These are phyloP conservation scores for Aurelia coerulea DNA, from an alignment of 30 jellyfish, hydroid and myxozoan genomes.

Conservation along the genomic window DNA sequence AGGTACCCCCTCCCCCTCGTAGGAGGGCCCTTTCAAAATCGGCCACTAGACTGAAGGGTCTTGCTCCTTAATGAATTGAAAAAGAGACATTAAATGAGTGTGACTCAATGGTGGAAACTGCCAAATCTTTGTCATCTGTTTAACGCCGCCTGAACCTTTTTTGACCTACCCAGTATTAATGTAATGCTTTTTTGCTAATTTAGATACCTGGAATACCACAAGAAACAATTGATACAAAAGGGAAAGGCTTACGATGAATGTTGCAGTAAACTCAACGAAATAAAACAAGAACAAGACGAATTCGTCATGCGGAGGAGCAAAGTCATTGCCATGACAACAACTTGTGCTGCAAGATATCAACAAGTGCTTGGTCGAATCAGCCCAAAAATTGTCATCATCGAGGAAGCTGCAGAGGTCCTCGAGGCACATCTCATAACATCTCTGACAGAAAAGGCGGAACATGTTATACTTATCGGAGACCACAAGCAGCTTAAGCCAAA, in stretches of 20 bases:
- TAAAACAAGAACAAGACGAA: constrained; percentile 53
- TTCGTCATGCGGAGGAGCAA: constrained; percentile 16
- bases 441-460: constrained; percentile 57
- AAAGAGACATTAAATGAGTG: too few relatives aligned
- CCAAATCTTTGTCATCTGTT: too few relatives aligned
- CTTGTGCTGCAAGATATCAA: constrained; percentile 76
- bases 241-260: constrained; percentile 62
- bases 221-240: background rate
- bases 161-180: too few relatives aligned
- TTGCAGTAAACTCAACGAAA: constrained; percentile 41
- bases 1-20: too few relatives aligned
- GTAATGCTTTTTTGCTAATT: background rate
- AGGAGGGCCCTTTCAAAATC: too few relatives aligned
- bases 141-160: too few relatives aligned
- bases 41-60: too few relatives aligned
- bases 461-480: constrained; percentile 83
- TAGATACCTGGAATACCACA: background rate
- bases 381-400: constrained; percentile 68
- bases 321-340: constrained; percentile 84
- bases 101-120: too few relatives aligned
- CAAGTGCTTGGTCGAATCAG: constrained; percentile 28
- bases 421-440: constrained; percentile 85
- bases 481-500: constrained; percentile 85
- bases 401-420: constrained; percentile 94
- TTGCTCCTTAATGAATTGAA: too few relatives aligned